Evolutionary conservation across 1,140 invertebrate genomes (phyloP).

Genomic region (Archivesica marissinica): DNA sequence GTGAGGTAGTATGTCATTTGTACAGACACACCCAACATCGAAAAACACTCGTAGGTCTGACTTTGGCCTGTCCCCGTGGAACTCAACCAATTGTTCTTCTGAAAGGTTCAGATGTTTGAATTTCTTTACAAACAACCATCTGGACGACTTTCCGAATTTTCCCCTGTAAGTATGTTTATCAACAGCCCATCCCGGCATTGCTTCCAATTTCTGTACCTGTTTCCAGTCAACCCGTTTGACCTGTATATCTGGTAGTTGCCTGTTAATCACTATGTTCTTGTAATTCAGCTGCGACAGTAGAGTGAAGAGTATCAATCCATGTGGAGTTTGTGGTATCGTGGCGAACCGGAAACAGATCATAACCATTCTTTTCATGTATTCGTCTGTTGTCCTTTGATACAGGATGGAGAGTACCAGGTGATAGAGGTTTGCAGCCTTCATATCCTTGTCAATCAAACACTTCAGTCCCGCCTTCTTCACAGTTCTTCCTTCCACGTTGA

Average conservation of each 20-base stretch:
- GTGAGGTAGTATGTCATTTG: slow-evolving; percentile 8
- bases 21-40: slow-evolving; percentile 20
- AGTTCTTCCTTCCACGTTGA: background rate
- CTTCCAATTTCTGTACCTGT: background rate
- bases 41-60: background rate
- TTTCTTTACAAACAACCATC: slow-evolving; percentile 13
- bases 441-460: background rate
- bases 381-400: background rate
- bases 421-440: background rate
- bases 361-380: slow-evolving; percentile 10
- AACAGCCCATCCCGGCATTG: slow-evolving; percentile 20
- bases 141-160: slow-evolving; percentile 28
- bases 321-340: background rate
- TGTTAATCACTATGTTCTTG: background rate
- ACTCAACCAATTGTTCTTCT: background rate
- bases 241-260: background rate
- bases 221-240: background rate
- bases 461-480: background rate
- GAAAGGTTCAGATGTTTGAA: slow-evolving; percentile 16
- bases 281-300: slow-evolving; percentile 18
- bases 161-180: slow-evolving; percentile 31
- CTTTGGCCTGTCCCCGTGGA: slow-evolving; percentile 16
- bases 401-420: slow-evolving; percentile 3
- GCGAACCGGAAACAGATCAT: background rate
- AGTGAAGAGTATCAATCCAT: background rate